Base-by-base conservation (phyloP, 1,140 invertebrate genomes). In the Pemphigus obesinymphae region DNA sequence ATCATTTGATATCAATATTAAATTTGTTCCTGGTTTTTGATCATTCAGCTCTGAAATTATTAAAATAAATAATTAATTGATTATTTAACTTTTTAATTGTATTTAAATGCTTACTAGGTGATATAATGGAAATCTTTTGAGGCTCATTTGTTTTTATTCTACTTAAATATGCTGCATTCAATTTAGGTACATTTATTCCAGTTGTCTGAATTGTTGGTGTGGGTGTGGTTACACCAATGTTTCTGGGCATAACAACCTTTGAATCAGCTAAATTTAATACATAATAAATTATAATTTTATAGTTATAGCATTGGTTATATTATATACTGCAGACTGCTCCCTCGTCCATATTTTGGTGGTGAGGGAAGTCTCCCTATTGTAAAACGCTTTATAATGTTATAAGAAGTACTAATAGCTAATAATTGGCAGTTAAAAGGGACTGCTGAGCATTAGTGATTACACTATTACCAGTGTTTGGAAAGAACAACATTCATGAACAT, bases 21-120 rank as follows among this genome's bases (percentile, higher is more conserved):
- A 63, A 80, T 31, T 80, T 10, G 76, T 80, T 17, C 76, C 53
- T 0, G 55, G 23, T 61, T 43, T 80, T 61, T 78, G 75, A 40
- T 78, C 75, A 45, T 45, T 80, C 8, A 78, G n/a, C 8, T 58
- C 73, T 78, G 13, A 17, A 55, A n/a, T n/a, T n/a, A n/a, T n/a
- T n/a, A 80, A 29, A 63, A n/a, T n/a, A 26, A 13, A 43, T 43
- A 7, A 63, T 3, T 17, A 26, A 20, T 45, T 20, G 17, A 45
- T n/a, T n/a, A n/a, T n/a, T n/a, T n/a, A n/a, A n/a, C n/a, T n/a
- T n/a, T n/a, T 26, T 70, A 7, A 43, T 17, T 17, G 3, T 13
- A 43, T 3, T 13, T n/a, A n/a, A n/a, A n/a, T 58, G 58, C 23
- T 63, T 61, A 80, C 76, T 80, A 20, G 76, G 53, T 45, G n/a